phyloP scores from a whole-genome alignment of 2,113 vertebrate genomes.

The Melanostigma gelatinosum region DNA sequence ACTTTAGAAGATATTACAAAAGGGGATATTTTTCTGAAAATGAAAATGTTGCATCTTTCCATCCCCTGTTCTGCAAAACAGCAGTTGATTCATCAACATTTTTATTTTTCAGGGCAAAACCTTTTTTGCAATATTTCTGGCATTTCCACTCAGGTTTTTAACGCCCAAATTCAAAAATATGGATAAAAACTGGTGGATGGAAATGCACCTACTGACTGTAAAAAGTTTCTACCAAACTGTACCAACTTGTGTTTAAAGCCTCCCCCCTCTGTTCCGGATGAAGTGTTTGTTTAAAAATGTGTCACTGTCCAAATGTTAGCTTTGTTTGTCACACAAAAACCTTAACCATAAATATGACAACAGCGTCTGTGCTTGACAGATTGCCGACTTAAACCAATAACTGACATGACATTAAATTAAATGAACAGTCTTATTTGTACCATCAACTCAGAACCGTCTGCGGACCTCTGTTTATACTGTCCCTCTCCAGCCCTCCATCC shows the following conservation, averaged over 20 bases:
- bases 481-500: constrained; percentile 16
- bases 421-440: neutral
- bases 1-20: neutral
- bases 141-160: neutral
- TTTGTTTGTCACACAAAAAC: neutral
- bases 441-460: neutral
- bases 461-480: neutral
- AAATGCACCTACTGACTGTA: neutral
- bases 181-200: neutral
- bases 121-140: neutral
- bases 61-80: neutral
- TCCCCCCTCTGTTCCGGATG: neutral
- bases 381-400: neutral
- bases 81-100: neutral
- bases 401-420: neutral
- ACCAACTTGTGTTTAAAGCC: neutral
- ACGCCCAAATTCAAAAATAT: neutral
- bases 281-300: neutral
- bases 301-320: neutral
- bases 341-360: neutral
- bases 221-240: neutral
- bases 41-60: neutral
- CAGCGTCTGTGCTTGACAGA: neutral
- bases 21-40: neutral
- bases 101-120: neutral